Evolutionary conservation across 2,888 invertebrate species (phyloP).

Genomic region (Rotaria socialis): DNA sequence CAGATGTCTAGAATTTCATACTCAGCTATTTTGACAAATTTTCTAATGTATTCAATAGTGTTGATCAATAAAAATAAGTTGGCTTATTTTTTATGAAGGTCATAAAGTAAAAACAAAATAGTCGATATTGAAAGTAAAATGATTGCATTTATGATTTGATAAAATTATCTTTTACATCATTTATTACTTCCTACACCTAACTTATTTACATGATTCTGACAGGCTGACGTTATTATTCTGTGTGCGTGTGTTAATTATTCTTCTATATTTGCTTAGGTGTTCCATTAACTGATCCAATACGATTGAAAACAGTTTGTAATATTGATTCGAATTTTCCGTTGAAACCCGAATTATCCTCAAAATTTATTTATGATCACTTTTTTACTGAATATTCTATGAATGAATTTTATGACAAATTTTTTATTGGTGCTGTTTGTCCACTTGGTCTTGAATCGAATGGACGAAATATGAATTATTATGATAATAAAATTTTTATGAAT

Average conservation of each 20-base stretch:
- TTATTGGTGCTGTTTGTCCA: conserved; percentile 35
- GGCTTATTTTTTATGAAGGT: too few relatives aligned
- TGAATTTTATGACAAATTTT: conserved; percentile 1
- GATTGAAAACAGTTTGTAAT: conserved; percentile 5
- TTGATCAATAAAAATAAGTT: too few relatives aligned
- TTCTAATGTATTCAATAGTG: too few relatives aligned
- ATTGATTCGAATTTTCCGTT: not conserved
- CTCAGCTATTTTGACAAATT: too few relatives aligned
- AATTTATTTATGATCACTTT: not conserved
- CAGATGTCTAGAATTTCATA: too few relatives aligned
- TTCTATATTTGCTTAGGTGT: not conserved
- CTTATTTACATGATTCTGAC: not conserved
- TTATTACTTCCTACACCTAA: not conserved
- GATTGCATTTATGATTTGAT: too few relatives aligned
- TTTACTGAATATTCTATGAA: not conserved
- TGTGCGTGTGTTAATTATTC: not conserved
- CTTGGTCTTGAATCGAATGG: conserved; percentile 18
- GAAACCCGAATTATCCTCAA: conserved; percentile 22
- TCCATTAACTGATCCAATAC: conserved; percentile 35
- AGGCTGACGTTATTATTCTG: not conserved
- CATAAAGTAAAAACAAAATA: too few relatives aligned
- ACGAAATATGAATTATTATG: conserved; percentile 36
- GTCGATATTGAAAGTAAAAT: too few relatives aligned
- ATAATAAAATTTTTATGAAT: conserved; percentile 13
- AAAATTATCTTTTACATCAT: not conserved